Evolutionary conservation across 2,113 vertebrate genomes (phyloP), one percentile per base, ranked within the genome.

Genomic region (Smithornis capensis): DNA sequence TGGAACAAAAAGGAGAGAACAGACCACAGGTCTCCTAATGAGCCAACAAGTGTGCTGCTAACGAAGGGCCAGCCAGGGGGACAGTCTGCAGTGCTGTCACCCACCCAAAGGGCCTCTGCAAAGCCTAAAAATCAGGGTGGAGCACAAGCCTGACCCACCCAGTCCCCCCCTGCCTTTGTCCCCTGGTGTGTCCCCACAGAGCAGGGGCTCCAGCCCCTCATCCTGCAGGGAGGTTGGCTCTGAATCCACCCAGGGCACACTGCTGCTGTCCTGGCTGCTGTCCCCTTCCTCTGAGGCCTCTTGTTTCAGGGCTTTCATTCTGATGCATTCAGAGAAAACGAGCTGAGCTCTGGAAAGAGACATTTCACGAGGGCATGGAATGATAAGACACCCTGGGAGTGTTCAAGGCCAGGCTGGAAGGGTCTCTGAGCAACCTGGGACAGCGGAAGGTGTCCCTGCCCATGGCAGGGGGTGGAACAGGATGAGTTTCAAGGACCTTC

Each of bases 121-220:
- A 68, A 56, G 19, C 37, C 44, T 52, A 5, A n/a, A 44, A 69
- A 56, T 5, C 31, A 21, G 4, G 2, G 14, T 6, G 14, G 14
- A 24, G 18, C 21, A 2, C 5, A 5, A 9, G 15, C 17, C 49
- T 27, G 42, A 14, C 29, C 45, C 56, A 4, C 16, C 1, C 3
- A 15, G 52, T 45, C 38, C 37, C 45, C 35, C 6, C 1, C 4
- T 29, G 23, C 6, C 3, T 40, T 47, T 22, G 50, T 22, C 33
- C 29, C 1, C 15, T 17, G 38, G 21, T 10, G 23, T 7, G 29
- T 27, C 52, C 38, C 15, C 9, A 0, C 9, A 38, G 27, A 50
- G 33, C 0, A 4, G n/a, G 14, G 14, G 25, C 37, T 14, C 73
- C 63, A 71, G 22, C 5, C 47, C 62, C 57, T 76, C 45, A 12